Base-by-base conservation (phyloP, 2,888 invertebrate species). In the Mallateleia sp. region DNA sequence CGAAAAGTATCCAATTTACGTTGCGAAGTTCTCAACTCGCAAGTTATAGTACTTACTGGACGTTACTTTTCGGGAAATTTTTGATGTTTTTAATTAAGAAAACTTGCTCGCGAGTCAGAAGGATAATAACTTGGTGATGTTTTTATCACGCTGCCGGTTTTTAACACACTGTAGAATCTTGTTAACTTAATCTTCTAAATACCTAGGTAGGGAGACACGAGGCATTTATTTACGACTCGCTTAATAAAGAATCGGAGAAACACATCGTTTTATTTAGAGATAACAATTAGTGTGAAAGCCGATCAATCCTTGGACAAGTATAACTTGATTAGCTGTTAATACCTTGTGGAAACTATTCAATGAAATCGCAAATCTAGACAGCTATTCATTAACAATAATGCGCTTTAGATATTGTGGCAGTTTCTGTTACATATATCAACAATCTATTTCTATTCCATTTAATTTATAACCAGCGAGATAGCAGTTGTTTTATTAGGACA, bases 1-100 rank as follows among this genome's bases (percentile, higher is more conserved):
- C 79, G 69, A 79, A 62, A 71, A 79, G 79, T 71, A 79, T 56
- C 79, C 78, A 67, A 78, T 78, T 78, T 78, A 67, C 38, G 78
- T 58, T 67, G 28, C 67, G 45, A 67, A 67, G 32, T 78, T 67
- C 56, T 0, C 67, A 38, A 75, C 75, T 52, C 52, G 25, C n/a
- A 60, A 60, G 45, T 60, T 54, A 18, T 14, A 47, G 47, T 34
- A 60, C 72, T 72, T 60, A 60, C 38, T 45, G 28, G 28, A 60
- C 72, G 47, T 72, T 52, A 62, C 64, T 62, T 62, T 24, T 62
- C 58, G 18, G 71, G n/a, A 58, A 24, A 72, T 42, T 60, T 47
- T 47, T 47, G 42, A 34, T 74, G 72, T 74, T 52, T 75, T 75
- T 75, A 75, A 75, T 75, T 75, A 75, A 64, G 75, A 60, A 75